Evolutionary conservation across 2,113 vertebrate genomes (phyloP), one percentile per base, ranked within the genome.

Genomic region (Falco punctatus): DNA sequence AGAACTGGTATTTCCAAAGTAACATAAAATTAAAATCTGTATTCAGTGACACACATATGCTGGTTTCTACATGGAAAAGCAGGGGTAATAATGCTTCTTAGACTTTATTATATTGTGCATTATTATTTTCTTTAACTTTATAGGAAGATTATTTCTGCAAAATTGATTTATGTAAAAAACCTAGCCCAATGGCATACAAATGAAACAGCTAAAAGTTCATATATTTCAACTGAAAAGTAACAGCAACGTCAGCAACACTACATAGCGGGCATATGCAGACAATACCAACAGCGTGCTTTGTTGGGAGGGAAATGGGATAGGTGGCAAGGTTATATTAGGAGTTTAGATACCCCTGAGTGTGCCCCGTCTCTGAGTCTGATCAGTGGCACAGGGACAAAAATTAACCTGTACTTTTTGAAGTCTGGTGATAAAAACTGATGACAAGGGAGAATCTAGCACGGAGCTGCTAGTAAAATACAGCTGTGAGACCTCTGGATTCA

Each of bases 231-330:
- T n/a, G 52, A 33, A 35, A 94, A 71, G 38, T 10, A 46, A 30
- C 30, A 59, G 23, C 32, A 77, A 10, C 30, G 15, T 40, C 55
- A 70, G 66, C 66, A 73, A 1, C 24, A 0, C 20, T 23, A 3
- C 42, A 4, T 0, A 35, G 28, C 1, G 9, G 61, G 6, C 3
- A 28, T 2, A 3, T 5, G 15, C 24, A 27, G 64, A 21, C 4
- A 40, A 6, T 24, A 33, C 46, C 21, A 65, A 2, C 1, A 4
- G 38, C 2, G 7, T 26, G 23, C 30, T 46, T 54, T n/a, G 46
- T 40, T 73, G 54, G 33, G 23, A 83, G 62, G 7, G 59, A 24
- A 70, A 27, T 2, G 28, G 44, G 8, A 10, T 3, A 5, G 26
- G 30, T 19, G 16, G 15, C 19, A 38, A 19, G 13, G 20, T 54